A percentile compares a stretch with the other conserved stretches of the same genome.
Conservation (phyloP, 2,113 vertebrate species). For the Planiliza haematocheilus region DNA sequence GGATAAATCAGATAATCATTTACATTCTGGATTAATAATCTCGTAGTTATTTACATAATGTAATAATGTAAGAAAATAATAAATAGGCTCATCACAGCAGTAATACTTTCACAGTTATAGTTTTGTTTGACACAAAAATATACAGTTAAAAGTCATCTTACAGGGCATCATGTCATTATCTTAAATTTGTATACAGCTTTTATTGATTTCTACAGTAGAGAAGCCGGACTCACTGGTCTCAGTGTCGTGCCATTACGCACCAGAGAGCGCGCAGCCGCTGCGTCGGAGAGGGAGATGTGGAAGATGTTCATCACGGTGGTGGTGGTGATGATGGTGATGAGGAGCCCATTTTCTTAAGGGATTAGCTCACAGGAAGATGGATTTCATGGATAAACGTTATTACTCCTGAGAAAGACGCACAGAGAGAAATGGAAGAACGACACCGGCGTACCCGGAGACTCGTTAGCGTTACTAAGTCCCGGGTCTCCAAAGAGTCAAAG, state of each 20-base stretch:
- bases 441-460: slow-evolving; percentile 45
- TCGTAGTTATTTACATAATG: too few species aligned
- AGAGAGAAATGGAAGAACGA: slow-evolving; percentile 54
- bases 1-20: too few species aligned
- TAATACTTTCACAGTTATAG: too few species aligned
- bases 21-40: too few species aligned
- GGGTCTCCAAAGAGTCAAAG: slow-evolving; percentile 70
- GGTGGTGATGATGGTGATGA: neutral
- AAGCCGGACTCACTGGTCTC: too few species aligned
- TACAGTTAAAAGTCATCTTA: too few species aligned
- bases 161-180: too few species aligned
- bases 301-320: neutral
- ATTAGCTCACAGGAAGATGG: neutral
- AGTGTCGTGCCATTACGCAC: slow-evolving; percentile 36
- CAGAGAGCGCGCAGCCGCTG: slow-evolving; percentile 34
- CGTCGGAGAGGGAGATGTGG: neutral
- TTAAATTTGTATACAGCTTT: too few species aligned
- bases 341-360: neutral
- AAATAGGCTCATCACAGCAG: too few species aligned
- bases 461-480: slow-evolving; percentile 51
- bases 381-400: neutral
- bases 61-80: too few species aligned
- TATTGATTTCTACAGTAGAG: too few species aligned
- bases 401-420: slow-evolving; percentile 21
- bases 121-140: too few species aligned